Evolutionary conservation across 1,140 invertebrate species (phyloP), one percentile per base, ranked within the genome.

Genomic region (Aculops lycopersici): DNA sequence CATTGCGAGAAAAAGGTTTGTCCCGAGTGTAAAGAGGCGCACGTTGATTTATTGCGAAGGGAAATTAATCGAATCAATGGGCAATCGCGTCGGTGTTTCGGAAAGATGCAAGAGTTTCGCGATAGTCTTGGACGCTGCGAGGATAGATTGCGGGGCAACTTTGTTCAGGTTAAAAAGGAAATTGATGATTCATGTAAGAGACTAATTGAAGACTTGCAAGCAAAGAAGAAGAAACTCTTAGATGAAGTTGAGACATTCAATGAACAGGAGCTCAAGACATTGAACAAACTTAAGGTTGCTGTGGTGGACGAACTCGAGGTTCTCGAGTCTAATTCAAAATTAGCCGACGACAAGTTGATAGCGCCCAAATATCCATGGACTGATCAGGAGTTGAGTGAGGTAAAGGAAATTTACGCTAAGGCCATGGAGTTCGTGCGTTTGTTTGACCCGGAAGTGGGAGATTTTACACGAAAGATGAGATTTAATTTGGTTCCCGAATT

Each of bases 1-100:
- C 84, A 95, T 59, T 95, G 88, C 58, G 86, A 61, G 72, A 86
- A 62, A 73, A 88, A 68, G 69, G 76, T 53, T 70, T 86, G 65
- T 66, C 72, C 53, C 67, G 81, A 59, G 70, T 88, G 65, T 75
- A 84, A 61, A 45, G 72, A 75, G 40, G 75, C 80, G 15, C 88
- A 95, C 56, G 75, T 90, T 68, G 83, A 94, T 53, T 84, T 92
- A 38, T 59, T 94, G 13, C 67, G 83, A 42, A 65, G 81, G 40
- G 88, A 95, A 66, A 86, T 97, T 4, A 62, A 69, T 21, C 68
- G 86, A 51, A 80, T 95, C 35, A 49, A 55, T 59, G 57, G 55
- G 67, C 52, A 70, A 63, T 62, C 80, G 37, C 66, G 76, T 39
- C 64, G 79, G 51, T 76, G 76, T 37, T 57, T 81, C 31, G 75